These are phyloP conservation scores for Rhinichthys klamathensis DNA, from an alignment of 2,113 vertebrate genomes.

Conservation along the genomic window DNA sequence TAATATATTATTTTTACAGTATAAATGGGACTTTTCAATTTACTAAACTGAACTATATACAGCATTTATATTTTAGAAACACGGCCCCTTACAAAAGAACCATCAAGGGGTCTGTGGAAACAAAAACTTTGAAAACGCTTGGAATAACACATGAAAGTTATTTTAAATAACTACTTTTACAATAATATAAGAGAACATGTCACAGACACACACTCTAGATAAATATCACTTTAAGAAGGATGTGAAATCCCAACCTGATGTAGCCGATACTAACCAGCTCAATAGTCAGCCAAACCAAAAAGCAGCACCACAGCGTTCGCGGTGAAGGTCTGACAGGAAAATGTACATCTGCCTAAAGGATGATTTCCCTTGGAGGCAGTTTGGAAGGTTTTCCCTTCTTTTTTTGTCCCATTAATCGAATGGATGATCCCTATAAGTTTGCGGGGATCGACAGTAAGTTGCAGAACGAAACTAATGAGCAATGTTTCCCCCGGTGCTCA, in stretches of 20 bases:
- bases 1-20: background rate
- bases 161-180: background rate
- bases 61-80: too few relatives aligned
- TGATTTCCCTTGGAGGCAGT: slow-evolving; percentile 41
- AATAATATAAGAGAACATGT: background rate
- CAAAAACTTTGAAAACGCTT: background rate
- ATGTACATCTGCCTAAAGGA: background rate
- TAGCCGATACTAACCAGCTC: background rate
- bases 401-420: slow-evolving; percentile 7
- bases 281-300: background rate
- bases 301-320: background rate
- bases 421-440: slow-evolving; percentile 13
- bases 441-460: slow-evolving; percentile 29
- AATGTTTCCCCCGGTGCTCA: background rate
- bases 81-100: background rate
- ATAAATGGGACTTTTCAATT: background rate
- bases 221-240: background rate
- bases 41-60: too few relatives aligned
- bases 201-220: background rate
- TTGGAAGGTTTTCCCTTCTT: background rate
- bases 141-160: background rate
- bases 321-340: background rate
- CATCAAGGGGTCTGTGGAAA: background rate
- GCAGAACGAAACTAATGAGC: slow-evolving; percentile 19
- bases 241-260: background rate